Base-by-base conservation (phyloP, 2,113 vertebrate genomes). In the Daphoenositta chrysoptera region DNA sequence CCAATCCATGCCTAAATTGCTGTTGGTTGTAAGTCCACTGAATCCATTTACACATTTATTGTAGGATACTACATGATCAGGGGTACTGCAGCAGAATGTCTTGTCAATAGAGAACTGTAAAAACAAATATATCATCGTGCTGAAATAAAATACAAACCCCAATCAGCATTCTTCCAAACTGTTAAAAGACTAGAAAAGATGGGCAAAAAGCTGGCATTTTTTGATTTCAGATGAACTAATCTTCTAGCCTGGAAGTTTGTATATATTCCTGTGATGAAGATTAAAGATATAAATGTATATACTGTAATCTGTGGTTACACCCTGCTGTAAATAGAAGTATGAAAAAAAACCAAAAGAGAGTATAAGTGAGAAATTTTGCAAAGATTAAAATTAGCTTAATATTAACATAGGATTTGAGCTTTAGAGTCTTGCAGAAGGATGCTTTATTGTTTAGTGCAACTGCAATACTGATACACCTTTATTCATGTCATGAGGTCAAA, bases 1-100 rank as follows among this genome's bases (percentile, higher is more conserved):
- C 58, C 87, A 94, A 96, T 89, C 90, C 82, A 87, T 89, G 63
- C 45, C 81, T 83, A 75, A 95, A 95, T 78, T 95, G n/a, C 76
- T 92, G 72, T 91, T 83, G 91, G 93, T 80, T 94, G 44, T 69
- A 87, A 91, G 66, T 75, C 75, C 77, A 86, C 78, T 40, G 78
- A 88, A 90, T 91, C 86, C 68, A 95, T 95, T 90, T 90, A 66
- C 75, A 65, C 65, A 28, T 90, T 22, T 58, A 51, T 95, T 92
- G 80, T 14, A 66, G 77, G 61, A 27, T 87, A 60, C 40, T 51
- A 4, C 85, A 69, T 54, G 61, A 33, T 69, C 35, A 10, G 28
- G 57, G 31, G 30, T 45, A 24, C 58, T 77, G 87, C 40, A 90
- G 53, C 54, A 54, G 69, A 63, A 39, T 87, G 56, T 39, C 76